Evolutionary conservation across 2,888 invertebrate genomes (phyloP).

Genomic region (Odontocolon sp.): DNA sequence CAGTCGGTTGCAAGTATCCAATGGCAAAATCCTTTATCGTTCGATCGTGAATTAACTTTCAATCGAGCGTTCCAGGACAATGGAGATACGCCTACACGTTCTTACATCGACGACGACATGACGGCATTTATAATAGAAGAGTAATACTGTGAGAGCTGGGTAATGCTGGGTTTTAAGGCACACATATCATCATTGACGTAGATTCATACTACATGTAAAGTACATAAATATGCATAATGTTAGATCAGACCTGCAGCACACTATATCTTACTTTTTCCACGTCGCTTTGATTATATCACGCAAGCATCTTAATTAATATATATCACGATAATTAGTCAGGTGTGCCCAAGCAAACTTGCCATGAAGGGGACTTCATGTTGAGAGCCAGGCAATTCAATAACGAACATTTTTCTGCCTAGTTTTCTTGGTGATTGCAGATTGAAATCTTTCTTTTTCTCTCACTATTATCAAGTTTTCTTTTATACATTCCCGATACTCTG

Average conservation of each 20-base stretch:
- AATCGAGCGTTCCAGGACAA: constrained; percentile 40
- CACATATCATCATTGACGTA: neutral
- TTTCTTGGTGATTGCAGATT: no score
- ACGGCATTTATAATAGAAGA: constrained; percentile 22
- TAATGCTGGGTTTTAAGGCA: neutral
- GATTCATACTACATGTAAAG: no score
- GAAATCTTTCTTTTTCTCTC: neutral
- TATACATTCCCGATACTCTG: constrained; percentile 18
- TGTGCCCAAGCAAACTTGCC: no score
- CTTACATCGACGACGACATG: constrained; percentile 28
- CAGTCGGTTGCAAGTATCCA: constrained; percentile 12
- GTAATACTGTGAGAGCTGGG: constrained; percentile 2
- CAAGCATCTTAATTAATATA: constrained; percentile 62
- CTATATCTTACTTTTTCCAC: constrained; percentile 3
- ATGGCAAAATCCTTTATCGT: constrained; percentile 34
- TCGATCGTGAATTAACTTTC: constrained; percentile 48
- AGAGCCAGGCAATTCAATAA: constrained; percentile 36
- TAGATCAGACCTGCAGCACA: neutral
- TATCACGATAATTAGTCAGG: constrained; percentile 51
- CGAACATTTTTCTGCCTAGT: no score
- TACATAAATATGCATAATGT: no score
- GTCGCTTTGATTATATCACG: constrained; percentile 58
- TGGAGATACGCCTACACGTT: constrained; percentile 32
- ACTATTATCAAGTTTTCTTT: neutral
- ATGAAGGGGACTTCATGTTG: no score